Evolutionary conservation across 1,140 invertebrate species (phyloP).

Genomic region (Berghia stephanieae): DNA sequence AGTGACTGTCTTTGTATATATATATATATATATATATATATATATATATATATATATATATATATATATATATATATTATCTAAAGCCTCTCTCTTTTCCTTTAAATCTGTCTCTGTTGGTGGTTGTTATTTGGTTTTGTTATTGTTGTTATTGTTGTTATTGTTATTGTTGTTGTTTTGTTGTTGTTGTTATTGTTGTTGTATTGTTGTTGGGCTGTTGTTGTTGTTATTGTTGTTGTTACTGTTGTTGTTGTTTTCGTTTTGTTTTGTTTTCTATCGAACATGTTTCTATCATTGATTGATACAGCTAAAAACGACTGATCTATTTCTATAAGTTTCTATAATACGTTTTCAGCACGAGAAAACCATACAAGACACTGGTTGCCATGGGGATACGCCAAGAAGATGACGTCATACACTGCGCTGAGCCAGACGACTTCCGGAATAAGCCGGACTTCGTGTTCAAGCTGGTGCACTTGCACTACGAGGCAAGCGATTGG

Average conservation of each 20-base stretch:
- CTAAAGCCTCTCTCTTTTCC: no score
- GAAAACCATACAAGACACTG: slow-evolving; percentile 29
- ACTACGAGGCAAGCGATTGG: slow-evolving; percentile 2
- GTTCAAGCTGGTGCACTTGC: slow-evolving; percentile 40
- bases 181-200: background rate
- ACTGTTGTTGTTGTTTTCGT: background rate
- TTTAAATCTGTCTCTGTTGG: no score
- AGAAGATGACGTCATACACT: slow-evolving; percentile 42
- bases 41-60: no score
- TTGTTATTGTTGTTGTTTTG: background rate
- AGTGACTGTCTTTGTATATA: no score
- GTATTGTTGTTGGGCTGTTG: background rate
- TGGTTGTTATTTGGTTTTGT: no score
- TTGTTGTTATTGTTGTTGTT: background rate
- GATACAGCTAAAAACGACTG: background rate
- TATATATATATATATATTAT: no score
- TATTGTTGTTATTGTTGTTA: no score
- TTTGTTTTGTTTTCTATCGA: background rate
- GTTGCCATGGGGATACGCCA: slow-evolving; percentile 25
- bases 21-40: no score
- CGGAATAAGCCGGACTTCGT: slow-evolving; percentile 53
- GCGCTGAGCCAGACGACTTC: slow-evolving; percentile 43
- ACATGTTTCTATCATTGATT: slow-evolving; percentile 8
- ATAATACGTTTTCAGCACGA: background rate
- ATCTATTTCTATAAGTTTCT: background rate